Percentiles rank a stretch among this genome's conserved stretches.
Conservation (phyloP, 2,113 vertebrate genomes). For the Neoarius graeffei region DNA sequence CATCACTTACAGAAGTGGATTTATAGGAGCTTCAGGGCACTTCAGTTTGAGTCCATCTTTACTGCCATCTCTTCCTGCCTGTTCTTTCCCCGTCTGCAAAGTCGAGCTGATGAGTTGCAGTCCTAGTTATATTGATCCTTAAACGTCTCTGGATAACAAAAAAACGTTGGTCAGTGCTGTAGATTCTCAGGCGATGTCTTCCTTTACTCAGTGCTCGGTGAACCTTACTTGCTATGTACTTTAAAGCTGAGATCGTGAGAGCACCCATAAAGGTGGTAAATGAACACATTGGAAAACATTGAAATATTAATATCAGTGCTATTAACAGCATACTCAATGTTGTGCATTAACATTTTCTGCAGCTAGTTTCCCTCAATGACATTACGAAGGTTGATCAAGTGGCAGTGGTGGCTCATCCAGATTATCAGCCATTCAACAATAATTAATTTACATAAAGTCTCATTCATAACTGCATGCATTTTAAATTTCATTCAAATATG, state of each 20-base stretch:
- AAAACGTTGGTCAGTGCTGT: constrained; percentile 61
- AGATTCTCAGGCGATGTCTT: constrained; percentile 27
- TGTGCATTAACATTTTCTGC: not conserved
- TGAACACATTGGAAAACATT: not conserved
- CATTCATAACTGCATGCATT: not conserved
- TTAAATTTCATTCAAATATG: not conserved
- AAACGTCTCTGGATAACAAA: constrained; percentile 63
- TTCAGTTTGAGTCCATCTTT: constrained; percentile 60
- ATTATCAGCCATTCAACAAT: not conserved
- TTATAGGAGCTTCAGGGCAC: constrained; percentile 56
- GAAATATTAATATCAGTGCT: not conserved
- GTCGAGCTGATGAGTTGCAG: constrained; percentile 63
- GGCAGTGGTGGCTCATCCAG: not conserved
- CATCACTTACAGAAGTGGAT: constrained; percentile 37
- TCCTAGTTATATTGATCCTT: constrained; percentile 65
- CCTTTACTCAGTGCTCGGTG: constrained; percentile 51
- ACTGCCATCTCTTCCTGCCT: constrained; percentile 45
- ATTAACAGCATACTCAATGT: not conserved
- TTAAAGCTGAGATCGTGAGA: not conserved
- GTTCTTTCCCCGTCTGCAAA: constrained; percentile 58
- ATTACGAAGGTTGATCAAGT: not conserved
- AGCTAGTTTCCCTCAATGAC: not conserved
- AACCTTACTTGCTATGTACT: not conserved
- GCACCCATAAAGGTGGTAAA: constrained; percentile 12
- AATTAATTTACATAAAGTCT: not conserved